Conservation (phyloP, 1,140 invertebrate species). For the Halesus radiatus region DNA sequence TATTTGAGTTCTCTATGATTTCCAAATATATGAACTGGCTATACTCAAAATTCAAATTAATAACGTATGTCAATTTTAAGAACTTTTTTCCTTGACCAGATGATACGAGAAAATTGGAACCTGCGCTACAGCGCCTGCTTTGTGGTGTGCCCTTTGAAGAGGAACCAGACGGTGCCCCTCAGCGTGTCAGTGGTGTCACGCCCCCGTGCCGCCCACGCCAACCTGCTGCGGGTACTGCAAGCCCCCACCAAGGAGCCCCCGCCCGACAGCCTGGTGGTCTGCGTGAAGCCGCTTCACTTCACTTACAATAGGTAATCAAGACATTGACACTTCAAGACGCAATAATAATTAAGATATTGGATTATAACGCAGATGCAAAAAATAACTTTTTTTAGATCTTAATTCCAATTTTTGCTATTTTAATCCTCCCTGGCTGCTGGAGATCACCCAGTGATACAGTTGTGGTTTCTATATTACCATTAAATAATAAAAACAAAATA, state of each 20-base stretch:
- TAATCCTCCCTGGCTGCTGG: too few relatives aligned
- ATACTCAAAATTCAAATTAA: too few relatives aligned
- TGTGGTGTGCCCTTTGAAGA: constrained; percentile 82
- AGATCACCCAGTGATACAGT: too few relatives aligned
- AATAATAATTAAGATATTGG: too few relatives aligned
- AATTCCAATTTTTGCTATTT: too few relatives aligned
- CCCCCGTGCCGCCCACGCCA: constrained; percentile 68
- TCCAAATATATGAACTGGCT: too few relatives aligned
- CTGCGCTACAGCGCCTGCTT: constrained; percentile 93
- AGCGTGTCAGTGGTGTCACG: constrained; percentile 76
- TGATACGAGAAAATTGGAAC: constrained; percentile 95
- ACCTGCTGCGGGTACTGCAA: constrained; percentile 63
- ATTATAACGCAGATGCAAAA: too few relatives aligned
- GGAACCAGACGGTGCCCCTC: constrained; percentile 66
- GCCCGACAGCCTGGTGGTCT: constrained; percentile 80
- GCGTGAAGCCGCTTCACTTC: constrained; percentile 94
- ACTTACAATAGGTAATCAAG: constrained; percentile 80
- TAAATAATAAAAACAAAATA: too few relatives aligned
- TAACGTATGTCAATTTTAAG: background rate
- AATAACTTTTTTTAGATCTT: too few relatives aligned
- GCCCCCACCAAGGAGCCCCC: background rate
- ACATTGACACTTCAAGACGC: too few relatives aligned
- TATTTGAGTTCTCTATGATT: too few relatives aligned
- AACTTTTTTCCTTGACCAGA: constrained; percentile 64
- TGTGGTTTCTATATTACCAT: too few relatives aligned